Evolutionary conservation across 2,888 invertebrate species (phyloP).

Genomic region (Drosophila emarginata): DNA sequence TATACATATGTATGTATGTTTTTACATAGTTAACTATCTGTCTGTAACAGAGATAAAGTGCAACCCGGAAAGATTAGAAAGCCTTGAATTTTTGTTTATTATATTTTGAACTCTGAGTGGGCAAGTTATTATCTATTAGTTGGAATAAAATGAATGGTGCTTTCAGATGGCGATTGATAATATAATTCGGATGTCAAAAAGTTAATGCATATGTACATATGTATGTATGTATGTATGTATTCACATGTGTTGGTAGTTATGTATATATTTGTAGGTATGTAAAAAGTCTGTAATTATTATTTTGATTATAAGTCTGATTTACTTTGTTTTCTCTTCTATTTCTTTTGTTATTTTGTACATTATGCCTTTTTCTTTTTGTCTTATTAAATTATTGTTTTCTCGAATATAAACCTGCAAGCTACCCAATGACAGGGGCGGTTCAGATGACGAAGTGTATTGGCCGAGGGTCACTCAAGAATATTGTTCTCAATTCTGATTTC

Average conservation of each 20-base stretch:
- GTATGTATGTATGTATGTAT: not conserved
- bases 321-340: slow-evolving; percentile 11
- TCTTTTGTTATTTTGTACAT: slow-evolving; percentile 17
- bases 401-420: slow-evolving; percentile 17
- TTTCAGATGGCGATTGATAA: not conserved
- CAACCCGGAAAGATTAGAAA: not conserved
- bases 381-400: slow-evolving; percentile 30
- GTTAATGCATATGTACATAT: no score
- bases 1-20: no score
- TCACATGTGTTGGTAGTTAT: slow-evolving; percentile 1
- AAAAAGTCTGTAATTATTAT: not conserved
- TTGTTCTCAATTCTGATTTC: not conserved
- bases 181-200: not conserved
- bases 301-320: slow-evolving; percentile 12
- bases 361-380: slow-evolving; percentile 23
- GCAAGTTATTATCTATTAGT: no score
- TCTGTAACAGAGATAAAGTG: no score
- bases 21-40: no score
- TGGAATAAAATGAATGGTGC: not conserved
- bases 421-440: not conserved
- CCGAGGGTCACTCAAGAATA: not conserved
- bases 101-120: not conserved
- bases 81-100: not conserved
- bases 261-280: not conserved
- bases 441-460: not conserved